phyloP scores from a whole-genome alignment of 2,113 vertebrate genomes.

The Psittacara wagleri region DNA sequence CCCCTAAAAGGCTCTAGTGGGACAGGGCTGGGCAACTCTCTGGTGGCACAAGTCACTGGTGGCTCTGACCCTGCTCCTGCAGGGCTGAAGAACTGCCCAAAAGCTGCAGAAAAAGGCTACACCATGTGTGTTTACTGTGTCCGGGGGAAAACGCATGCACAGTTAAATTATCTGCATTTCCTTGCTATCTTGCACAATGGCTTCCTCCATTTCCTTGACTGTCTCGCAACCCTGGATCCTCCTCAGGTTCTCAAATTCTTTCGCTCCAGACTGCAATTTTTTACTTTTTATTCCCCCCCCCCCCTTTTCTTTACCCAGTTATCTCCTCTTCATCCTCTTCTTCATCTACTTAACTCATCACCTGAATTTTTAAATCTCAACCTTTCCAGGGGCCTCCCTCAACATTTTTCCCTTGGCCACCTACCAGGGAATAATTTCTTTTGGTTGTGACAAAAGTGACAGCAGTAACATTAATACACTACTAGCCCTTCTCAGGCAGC shows the following conservation, averaged over 20 bases:
- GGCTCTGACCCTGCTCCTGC: not conserved
- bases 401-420: not conserved
- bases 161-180: fast-evolving
- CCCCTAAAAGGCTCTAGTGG: not conserved
- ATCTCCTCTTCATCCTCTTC: not conserved
- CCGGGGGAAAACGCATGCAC: not conserved
- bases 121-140: fast-evolving
- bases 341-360: not conserved
- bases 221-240: not conserved
- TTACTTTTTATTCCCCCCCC: not conserved
- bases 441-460: not conserved
- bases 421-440: not conserved
- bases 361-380: not conserved
- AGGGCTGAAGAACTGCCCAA: not conserved
- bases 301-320: not conserved
- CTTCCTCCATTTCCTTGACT: not conserved
- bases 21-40: not conserved
- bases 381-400: not conserved
- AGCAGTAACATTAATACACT: not conserved
- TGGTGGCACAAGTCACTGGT: not conserved
- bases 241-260: not conserved
- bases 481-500: not conserved
- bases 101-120: not conserved
- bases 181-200: fast-evolving
- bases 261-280: not conserved